Evolutionary conservation across 1,140 invertebrate genomes (phyloP), one percentile per base, ranked within the genome.

Genomic region (Agraylea sexmaculata): DNA sequence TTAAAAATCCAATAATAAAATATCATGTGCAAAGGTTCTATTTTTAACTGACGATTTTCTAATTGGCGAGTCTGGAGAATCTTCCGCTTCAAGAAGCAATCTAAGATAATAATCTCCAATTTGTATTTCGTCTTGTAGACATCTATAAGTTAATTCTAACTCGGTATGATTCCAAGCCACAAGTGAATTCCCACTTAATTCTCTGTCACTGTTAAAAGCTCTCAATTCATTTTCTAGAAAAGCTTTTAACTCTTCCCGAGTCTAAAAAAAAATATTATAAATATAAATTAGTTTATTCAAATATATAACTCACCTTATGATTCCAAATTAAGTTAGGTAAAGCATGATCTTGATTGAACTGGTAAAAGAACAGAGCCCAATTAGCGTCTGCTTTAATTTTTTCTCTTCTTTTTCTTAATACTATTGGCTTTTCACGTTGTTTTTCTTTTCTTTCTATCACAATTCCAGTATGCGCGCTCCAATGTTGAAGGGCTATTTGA

Each of bases 261-360:
- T 98, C 79, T 91, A 53, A 25, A 49, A 42, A 29, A 29, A 2
- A 29, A 12, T 4, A 29, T 21, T 44, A 46, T 37, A 39, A 49
- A 37, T 21, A 45, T 45, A 50, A 29, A 48, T 37, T 18, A 28
- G 33, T 31, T 11, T 8, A 37, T 30, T 8, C 4, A 37, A 43
- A 28, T 19, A 25, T 22, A 8, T 48, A 52, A 51, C 37, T 37
- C 56, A 85, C 85, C 62, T 92, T 94, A 55, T 93, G 91, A 69
- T 99, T 99, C 95, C 95, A 99, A 52, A 99, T 95, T 5, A 99
- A 71, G 69, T 99, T 95, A 4, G 95, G 88, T 58, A 93, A 71
- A 19, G 87, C 78, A 62, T 99, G 94, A 69, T 99, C 92, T 58
- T 82, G 76, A 56, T 78, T 79, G 64, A 99, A 99, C 59, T 92